Evolutionary conservation across 2,113 vertebrate species (phyloP).

Genomic region (Oncorhynchus tshawytscha): DNA sequence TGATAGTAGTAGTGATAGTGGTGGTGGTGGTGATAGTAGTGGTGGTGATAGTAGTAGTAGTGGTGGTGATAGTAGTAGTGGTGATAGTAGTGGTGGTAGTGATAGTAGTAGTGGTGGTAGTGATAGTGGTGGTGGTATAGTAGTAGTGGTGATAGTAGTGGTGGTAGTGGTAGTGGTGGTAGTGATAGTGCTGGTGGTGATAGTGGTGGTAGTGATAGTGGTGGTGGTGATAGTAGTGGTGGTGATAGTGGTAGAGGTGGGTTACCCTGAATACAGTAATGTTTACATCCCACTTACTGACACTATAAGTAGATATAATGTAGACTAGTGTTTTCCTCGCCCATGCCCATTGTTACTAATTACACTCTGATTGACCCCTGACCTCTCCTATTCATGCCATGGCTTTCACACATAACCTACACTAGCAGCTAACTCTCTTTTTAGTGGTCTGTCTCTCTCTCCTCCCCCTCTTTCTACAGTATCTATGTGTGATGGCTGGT

Average conservation of each 20-base stretch:
- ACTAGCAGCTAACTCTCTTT: conserved; percentile 13
- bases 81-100: rapidly evolving
- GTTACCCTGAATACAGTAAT: background rate
- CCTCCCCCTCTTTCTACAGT: conserved; percentile 13
- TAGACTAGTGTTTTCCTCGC: background rate
- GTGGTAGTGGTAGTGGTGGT: too few species aligned
- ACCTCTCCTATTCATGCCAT: background rate
- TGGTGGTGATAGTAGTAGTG: rapidly evolving
- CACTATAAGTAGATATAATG: background rate
- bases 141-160: too few species aligned
- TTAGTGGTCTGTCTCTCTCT: background rate
- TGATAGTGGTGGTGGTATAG: rapidly evolving
- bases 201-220: rapidly evolving
- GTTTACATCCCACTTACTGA: background rate
- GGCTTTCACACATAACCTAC: background rate
- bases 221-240: too few species aligned
- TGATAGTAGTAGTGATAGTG: rapidly evolving
- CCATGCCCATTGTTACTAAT: background rate
- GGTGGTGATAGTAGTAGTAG: rapidly evolving
- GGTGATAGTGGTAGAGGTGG: too few species aligned
- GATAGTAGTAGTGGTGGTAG: rapidly evolving
- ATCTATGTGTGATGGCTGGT: conserved; percentile 56
- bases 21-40: rapidly evolving
- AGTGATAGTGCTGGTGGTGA: too few species aligned
- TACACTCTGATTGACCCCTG: background rate